phyloP scores from a whole-genome alignment of 2,888 invertebrate species.

The Diadegma fenestrale region DNA sequence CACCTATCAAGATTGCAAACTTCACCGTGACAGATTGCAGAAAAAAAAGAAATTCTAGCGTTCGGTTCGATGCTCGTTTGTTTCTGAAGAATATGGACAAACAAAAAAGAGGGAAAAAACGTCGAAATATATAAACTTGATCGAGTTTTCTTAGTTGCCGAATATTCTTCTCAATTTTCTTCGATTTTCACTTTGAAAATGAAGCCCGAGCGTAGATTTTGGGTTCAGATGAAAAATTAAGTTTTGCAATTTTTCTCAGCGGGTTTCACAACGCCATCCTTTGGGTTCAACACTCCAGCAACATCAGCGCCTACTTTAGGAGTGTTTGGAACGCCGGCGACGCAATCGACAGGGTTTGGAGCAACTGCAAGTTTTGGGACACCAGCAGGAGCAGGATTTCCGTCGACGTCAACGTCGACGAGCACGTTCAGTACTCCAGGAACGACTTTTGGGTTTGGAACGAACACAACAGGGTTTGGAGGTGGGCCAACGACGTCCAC shows the following conservation, averaged over 20 bases:
- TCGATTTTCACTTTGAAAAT: not conserved
- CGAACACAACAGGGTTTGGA: conserved; percentile 85
- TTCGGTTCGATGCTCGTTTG: conserved; percentile 37
- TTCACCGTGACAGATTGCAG: conserved; percentile 50
- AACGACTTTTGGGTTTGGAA: conserved; percentile 84
- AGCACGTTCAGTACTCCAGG: conserved; percentile 74
- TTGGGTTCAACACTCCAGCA: conserved; percentile 84
- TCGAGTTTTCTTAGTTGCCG: not conserved
- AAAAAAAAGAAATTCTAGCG: conserved; percentile 27
- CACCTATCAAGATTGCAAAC: conserved; percentile 30
- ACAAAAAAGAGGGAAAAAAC: conserved; percentile 11
- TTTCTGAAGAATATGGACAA: not conserved
- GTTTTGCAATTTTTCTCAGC: conserved; percentile 75
- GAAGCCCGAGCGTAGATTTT: not conserved
- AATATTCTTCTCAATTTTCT: not conserved
- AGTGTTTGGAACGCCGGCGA: conserved; percentile 84
- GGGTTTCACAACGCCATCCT: conserved; percentile 84
- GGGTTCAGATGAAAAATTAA: not conserved
- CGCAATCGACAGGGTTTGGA: conserved; percentile 85
- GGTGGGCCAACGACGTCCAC: conserved; percentile 78
- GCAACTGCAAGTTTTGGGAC: conserved; percentile 84
- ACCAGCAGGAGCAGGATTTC: conserved; percentile 86
- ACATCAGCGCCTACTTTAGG: conserved; percentile 86
- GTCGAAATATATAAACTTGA: not conserved
- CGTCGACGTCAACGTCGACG: conserved; percentile 80